Base-by-base conservation (phyloP, 2,113 vertebrate genomes). In the Taurulus bubalis region DNA sequence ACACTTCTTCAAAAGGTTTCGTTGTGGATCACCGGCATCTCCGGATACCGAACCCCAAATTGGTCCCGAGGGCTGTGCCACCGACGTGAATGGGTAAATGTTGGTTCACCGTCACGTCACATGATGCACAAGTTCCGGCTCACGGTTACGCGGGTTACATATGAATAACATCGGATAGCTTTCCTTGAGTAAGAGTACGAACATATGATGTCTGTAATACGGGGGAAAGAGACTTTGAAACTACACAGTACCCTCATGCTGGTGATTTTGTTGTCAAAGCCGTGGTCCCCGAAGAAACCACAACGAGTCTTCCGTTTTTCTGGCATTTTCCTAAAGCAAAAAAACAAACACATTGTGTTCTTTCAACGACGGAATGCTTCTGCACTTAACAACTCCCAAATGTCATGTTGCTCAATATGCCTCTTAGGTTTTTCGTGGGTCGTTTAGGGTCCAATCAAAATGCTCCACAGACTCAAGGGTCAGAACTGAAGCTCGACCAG, bases 231-330 rank as follows among this genome's bases (percentile, higher is more conserved):
- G n/a, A 34, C 12, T 10, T 15, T 3, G 3, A 49, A 2, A 49
- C 24, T 1, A 20, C 24, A 47, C 55, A 12, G 9, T 95, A 98
- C 98, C 97, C 97, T 97, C 98, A 99, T 99, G 92, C 98, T 99
- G 93, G 89, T 97, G 81, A 98, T 96, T 90, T 98, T 99, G 92
- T 99, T 99, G 95, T 99, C 98, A 79, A 97, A 99, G 74, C 98
- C 98, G 30, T 99, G 98, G 85, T 99, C 98, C 22, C 98, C 98
- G 71, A 96, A 96, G 91, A 97, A 98, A 32, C 96, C 95, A 69
- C 98, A 99, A 7, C 96, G 96, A 76, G 90, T 79, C 87, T 87
- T 97, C 94, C 88, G 92, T 86, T 93, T 95, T 0, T 97, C 97
- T 53, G 96, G 93, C 85, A 96, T 94, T 95, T 96, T 97, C 91